These are phyloP conservation scores for Aspidiotus rigidus DNA, from an alignment of 2,888 invertebrate genomes.

Conservation along the genomic window DNA sequence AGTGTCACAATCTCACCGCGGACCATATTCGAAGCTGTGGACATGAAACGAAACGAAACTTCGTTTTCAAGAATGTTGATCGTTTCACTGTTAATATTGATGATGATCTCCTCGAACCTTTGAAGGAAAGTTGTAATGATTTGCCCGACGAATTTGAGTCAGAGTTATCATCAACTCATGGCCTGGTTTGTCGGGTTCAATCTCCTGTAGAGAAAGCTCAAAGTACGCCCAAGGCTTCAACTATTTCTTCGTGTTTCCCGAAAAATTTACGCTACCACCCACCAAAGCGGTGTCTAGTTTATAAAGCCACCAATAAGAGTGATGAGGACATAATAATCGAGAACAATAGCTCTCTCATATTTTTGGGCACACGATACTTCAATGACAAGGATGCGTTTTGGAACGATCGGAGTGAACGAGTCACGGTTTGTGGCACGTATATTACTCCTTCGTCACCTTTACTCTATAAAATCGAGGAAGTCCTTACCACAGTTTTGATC, in stretches of 20 bases:
- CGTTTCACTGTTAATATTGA: background rate
- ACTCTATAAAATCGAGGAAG: slow-evolving; percentile 1
- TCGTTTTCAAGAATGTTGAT: background rate
- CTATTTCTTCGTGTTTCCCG: background rate
- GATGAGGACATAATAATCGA: background rate
- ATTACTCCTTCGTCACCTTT: background rate
- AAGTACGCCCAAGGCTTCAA: background rate
- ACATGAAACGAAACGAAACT: background rate
- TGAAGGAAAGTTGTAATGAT: background rate
- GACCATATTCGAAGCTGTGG: background rate
- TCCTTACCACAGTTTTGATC: slow-evolving; percentile 17
- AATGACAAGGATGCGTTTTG: background rate
- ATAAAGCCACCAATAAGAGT: background rate
- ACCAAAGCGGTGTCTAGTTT: background rate
- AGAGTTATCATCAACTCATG: background rate
- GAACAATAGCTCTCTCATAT: slow-evolving; percentile 1
- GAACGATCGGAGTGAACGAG: background rate
- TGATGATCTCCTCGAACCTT: no score
- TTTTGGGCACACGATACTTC: background rate
- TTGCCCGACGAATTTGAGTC: background rate
- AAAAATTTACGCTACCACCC: background rate
- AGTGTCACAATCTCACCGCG: slow-evolving; percentile 42
- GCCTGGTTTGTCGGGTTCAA: no score
- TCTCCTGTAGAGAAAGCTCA: background rate
- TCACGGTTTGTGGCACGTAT: slow-evolving; percentile 7